Evolutionary conservation across 2,888 invertebrate species (phyloP).

Genomic region (Acrobasis consociella): DNA sequence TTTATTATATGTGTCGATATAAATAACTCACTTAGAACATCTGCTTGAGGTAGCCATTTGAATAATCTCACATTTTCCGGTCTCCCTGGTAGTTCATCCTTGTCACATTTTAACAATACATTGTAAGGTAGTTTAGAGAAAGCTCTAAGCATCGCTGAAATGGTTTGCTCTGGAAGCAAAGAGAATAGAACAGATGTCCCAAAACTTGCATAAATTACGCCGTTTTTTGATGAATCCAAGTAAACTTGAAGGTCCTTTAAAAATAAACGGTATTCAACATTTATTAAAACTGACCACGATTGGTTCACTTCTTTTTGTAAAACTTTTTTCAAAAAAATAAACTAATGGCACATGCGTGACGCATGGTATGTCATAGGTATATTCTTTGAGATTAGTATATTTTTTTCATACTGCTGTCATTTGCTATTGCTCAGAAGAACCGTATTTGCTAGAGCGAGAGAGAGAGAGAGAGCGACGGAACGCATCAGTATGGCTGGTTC

Average conservation of each 20-base stretch:
- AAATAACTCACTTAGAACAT: conserved; percentile 37
- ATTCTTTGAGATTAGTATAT: too few relatives aligned
- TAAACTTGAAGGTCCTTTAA: neutral
- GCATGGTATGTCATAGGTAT: too few relatives aligned
- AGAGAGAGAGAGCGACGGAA: too few relatives aligned
- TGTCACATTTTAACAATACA: conserved; percentile 66
- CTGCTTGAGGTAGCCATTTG: conserved; percentile 39
- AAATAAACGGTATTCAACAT: neutral
- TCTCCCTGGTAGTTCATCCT: conserved; percentile 40
- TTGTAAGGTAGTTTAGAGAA: conserved; percentile 60
- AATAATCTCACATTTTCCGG: conserved; percentile 45
- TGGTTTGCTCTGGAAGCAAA: conserved; percentile 43
- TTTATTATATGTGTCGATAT: too few relatives aligned
- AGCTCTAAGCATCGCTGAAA: conserved; percentile 46
- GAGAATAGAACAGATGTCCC: conserved; percentile 57
- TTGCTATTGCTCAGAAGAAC: too few relatives aligned
- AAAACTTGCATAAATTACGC: conserved; percentile 58
- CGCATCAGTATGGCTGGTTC: too few relatives aligned
- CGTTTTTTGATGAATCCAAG: conserved; percentile 28
- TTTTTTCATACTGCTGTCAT: too few relatives aligned
- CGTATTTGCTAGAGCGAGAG: too few relatives aligned
- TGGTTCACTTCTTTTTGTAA: too few relatives aligned
- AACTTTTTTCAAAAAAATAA: too few relatives aligned
- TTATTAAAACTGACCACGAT: too few relatives aligned
- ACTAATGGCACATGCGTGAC: too few relatives aligned